Base-by-base conservation (phyloP, 2,888 invertebrate genomes). In the Mactromeris polynyma region DNA sequence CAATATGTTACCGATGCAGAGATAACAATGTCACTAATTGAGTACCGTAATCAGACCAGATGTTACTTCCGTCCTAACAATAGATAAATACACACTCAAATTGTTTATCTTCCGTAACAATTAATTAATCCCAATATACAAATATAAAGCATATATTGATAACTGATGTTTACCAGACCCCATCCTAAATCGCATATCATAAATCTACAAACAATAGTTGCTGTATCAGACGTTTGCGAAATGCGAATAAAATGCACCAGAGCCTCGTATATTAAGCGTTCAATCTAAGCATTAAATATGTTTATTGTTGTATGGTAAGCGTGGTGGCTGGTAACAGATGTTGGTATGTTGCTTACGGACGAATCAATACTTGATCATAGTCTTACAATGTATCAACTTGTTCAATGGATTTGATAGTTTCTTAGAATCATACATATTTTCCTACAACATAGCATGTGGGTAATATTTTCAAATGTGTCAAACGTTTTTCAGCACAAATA, bases 71-170 rank as follows among this genome's bases (percentile, higher is more conserved):
- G 36, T 19, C 17, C 64, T 84, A 88, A 88, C 81, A 88, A 54
- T 78, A 40, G 81, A 84, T 84, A 88, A 81, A 64, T 46, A 46
- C 81, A 46, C 73, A 6, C 17, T 69, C 64, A 42, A 80, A 26
- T 81, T 84, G 80, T 84, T 81, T 84, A 88, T 84, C 81, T 84
- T 80, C 81, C 36, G 33, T 86, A 69, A 40, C 80, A 80, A 86
- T 86, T 81, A 86, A 85, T 84, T 54, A 54, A 78, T 84, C 84
- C 84, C 84, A 40, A 46, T 79, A 46, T 40, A 79, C 40, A 79
- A 79, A 79, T 79, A 79, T 46, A 79, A 64, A 64, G 58, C 33
- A 36, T 79, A 79, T 38, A 40, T 79, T 38, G 46, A 79, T 46
- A 36, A 11, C 73, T 73, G 73, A 73, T 73, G 33, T 36, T 33